Conservation (phyloP, 1,140 invertebrate genomes). For the Nasonia giraulti region DNA sequence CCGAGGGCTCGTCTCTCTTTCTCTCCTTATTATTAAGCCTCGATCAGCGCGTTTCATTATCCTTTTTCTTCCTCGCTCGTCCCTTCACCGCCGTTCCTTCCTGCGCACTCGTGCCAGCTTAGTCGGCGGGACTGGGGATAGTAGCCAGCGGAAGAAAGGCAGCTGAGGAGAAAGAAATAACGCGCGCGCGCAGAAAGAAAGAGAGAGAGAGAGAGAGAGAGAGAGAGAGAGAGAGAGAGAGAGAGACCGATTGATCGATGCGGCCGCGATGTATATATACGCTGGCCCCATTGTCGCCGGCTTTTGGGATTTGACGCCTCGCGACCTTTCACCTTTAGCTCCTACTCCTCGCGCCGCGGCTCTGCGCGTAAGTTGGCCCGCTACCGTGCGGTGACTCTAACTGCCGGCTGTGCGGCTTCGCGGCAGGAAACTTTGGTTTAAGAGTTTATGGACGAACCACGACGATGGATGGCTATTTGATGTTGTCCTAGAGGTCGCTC, state of each 20-base stretch:
- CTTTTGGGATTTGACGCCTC: constrained; percentile 39
- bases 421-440: background rate
- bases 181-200: background rate
- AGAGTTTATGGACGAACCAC: background rate
- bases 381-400: background rate
- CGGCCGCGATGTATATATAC: background rate
- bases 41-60: constrained; percentile 18
- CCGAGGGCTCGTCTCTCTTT: background rate
- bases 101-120: too few relatives aligned
- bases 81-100: background rate
- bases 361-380: background rate
- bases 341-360: too few relatives aligned
- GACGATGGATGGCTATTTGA: too few relatives aligned
- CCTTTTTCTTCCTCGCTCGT: background rate
- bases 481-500: too few relatives aligned
- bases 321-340: background rate
- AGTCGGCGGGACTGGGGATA: background rate
- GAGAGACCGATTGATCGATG: constrained; percentile 45
- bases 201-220: background rate
- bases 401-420: background rate
- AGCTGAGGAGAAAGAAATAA: background rate
- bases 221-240: too few relatives aligned
- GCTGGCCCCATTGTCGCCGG: background rate
- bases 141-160: background rate
- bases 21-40: constrained; percentile 15